Base-by-base conservation (phyloP, 2,797 vertebrate genomes). In the Sciurus vulgaris region DNA sequence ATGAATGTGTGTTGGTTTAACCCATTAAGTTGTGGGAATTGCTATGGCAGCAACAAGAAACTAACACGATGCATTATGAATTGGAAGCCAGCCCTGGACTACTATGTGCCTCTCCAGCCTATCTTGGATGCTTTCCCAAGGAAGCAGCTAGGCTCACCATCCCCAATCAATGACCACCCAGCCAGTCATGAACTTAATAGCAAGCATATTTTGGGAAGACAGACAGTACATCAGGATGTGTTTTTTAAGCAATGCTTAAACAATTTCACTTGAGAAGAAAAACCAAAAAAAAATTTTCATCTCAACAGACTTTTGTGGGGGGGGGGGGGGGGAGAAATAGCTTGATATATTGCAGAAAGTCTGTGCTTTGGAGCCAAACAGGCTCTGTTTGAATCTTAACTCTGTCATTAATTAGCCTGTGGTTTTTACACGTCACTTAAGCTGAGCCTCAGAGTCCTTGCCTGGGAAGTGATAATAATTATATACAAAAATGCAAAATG, bases 371-470 rank as follows among this genome's bases (percentile, higher is more conserved):
- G 63, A 79, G 85, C 6, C 51, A 96, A 93, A 90, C 1, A 47
- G 11, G 54, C 41, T 56, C 67, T 49, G 41, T 88, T 51, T 69
- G 54, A 87, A 92, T 92, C 51, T 86, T 61, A 87, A 8, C n/a
- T 90, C 72, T 17, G 12, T 51, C 41, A 2, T 35, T 63, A 51
- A 24, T 79, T 67, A 82, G 33, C 14, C 85, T 95, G 67, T 79
- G n/a, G 61, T 82, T 91, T 59, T 90, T 81, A 91, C 18, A 85
- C 82, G 47, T 83, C 47, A 44, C 56, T 96, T 82, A 56, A 90
- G 44, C 69, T 95, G 20, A 77, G 47, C 22, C 63, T 93, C 92
- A 61, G 18, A 24, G 8, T 89, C 10, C 35, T 91, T 91, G 9
- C 63, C 20, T 44, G 13, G 20, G 67, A 65, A 89, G 24, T 38